These are phyloP conservation scores for Aythya baeri DNA, from an alignment of 2,113 vertebrate species.

Conservation along the genomic window DNA sequence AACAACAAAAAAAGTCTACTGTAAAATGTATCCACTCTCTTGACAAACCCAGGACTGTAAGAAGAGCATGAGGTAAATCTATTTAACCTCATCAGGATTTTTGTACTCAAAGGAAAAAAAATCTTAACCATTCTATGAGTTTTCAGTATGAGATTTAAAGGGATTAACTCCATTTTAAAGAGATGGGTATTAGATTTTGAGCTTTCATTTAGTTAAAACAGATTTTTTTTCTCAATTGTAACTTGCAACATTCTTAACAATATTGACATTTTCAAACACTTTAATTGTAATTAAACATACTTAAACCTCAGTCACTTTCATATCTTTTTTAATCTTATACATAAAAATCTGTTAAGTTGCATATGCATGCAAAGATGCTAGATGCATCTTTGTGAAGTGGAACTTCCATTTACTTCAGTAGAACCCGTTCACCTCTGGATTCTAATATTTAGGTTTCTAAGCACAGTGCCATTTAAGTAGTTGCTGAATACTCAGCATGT, in stretches of 20 bases:
- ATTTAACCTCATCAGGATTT: neutral
- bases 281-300: neutral
- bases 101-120: neutral
- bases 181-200: neutral
- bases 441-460: neutral
- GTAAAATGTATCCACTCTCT: neutral
- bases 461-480: neutral
- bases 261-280: neutral
- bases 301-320: neutral
- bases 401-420: neutral
- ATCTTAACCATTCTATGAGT: neutral
- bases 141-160: slow-evolving; percentile 6
- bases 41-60: neutral
- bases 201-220: neutral
- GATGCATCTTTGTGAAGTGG: neutral
- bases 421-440: neutral
- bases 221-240: neutral
- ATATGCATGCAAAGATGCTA: neutral
- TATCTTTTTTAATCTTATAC: neutral
- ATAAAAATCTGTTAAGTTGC: neutral
- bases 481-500: neutral
- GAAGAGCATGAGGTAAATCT: neutral
- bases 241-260: neutral
- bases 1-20: neutral
- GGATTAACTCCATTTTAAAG: neutral